Evolutionary conservation across 2,797 vertebrate genomes (phyloP).

Genomic region (Poeciliopsis paucimaculata): DNA sequence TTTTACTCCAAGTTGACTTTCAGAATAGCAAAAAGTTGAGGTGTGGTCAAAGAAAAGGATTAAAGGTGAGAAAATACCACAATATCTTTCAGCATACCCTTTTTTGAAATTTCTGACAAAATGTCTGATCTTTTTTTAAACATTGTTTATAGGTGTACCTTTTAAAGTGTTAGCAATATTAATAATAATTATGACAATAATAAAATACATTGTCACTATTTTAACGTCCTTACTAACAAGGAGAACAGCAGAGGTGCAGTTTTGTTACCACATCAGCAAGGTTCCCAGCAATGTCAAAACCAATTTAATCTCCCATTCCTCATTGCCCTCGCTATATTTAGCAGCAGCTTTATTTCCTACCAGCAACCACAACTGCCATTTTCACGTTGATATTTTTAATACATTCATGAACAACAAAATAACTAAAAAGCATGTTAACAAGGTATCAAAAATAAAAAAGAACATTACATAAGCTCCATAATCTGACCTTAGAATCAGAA

Average conservation of each 20-base stretch:
- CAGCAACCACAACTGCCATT: background rate
- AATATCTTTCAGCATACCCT: background rate
- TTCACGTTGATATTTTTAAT: background rate
- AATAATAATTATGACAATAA: background rate
- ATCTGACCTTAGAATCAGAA: background rate
- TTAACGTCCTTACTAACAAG: background rate
- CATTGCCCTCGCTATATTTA: conserved; percentile 9
- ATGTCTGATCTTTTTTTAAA: background rate
- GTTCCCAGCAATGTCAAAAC: conserved; percentile 6
- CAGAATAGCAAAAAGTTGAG: conserved; percentile 34
- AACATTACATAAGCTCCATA: background rate
- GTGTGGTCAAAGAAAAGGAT: conserved; percentile 31
- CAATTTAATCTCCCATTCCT: conserved; percentile 6
- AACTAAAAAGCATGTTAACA: background rate
- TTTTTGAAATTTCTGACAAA: background rate
- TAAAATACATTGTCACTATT: background rate
- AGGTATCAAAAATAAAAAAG: background rate
- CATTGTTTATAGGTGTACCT: background rate
- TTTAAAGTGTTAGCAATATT: background rate
- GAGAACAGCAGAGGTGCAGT: conserved; percentile 1
- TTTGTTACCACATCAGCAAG: background rate
- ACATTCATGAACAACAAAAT: background rate
- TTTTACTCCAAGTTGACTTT: conserved; percentile 35
- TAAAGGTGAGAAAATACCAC: background rate
- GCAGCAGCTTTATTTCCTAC: conserved; percentile 8